These are phyloP conservation scores for Oligia strigilis DNA, from an alignment of 2,888 invertebrate species.

Conservation along the genomic window DNA sequence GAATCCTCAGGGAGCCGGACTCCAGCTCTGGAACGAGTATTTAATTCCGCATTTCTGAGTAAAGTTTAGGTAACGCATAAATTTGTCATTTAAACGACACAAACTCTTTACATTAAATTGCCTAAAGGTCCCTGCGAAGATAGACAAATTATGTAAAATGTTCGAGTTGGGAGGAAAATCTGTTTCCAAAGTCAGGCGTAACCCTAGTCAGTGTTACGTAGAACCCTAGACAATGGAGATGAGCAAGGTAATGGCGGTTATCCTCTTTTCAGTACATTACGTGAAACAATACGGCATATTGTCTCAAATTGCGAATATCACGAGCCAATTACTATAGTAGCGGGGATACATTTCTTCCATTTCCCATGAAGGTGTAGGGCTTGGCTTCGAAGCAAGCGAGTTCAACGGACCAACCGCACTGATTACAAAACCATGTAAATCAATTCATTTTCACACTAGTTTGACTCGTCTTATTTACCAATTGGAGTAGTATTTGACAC, in stretches of 20 bases:
- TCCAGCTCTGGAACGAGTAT: conserved; percentile 23
- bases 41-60: conserved; percentile 27
- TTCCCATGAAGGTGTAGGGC: conserved; percentile 72
- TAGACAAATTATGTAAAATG: conserved; percentile 44
- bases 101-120: conserved; percentile 55
- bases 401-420: not conserved
- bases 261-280: conserved; percentile 59
- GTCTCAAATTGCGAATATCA: conserved; percentile 73
- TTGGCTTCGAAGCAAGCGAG: conserved; percentile 52
- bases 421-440: conserved; percentile 8
- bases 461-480: not conserved
- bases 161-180: conserved; percentile 26
- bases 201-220: conserved; percentile 3
- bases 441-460: conserved; percentile 3
- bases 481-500: not conserved
- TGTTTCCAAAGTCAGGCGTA: conserved; percentile 21
- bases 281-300: conserved; percentile 62
- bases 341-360: conserved; percentile 74
- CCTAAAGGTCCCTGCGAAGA: conserved; percentile 10
- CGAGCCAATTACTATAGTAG: conserved; percentile 77
- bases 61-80: conserved; percentile 50
- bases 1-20: conserved; percentile 42
- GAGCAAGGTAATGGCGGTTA: conserved; percentile 34
- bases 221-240: conserved; percentile 34
- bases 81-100: conserved; percentile 44